Base-by-base conservation (phyloP, 2,888 invertebrate species). In the Platypus cylindrus region DNA sequence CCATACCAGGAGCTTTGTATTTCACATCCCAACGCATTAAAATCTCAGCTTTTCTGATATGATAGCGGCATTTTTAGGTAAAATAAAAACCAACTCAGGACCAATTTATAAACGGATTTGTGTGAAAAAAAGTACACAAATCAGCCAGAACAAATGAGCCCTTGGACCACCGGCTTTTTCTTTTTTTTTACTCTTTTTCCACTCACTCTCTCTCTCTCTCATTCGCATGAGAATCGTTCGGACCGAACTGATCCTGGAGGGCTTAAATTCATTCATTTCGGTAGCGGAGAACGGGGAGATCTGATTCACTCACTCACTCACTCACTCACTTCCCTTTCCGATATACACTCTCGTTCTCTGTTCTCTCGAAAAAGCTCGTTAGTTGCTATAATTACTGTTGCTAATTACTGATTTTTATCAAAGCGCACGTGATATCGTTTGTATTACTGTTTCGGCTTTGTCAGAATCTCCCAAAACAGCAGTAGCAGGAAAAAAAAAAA, bases 351-450 rank as follows among this genome's bases (percentile, higher is more conserved):
- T 30, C 30, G 3, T 17, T 3, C 30, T 17, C 7, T 17, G 48
- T 52, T 50, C 48, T 12, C 11, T 12, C 26, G 25, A 40, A 58
- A 60, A 59, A 56, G 57, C 58, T 60, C 60, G 60, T 62, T 62
- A 60, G 60, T 57, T 58, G 53, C 56, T 52, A 60, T 62, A 62
- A 62, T 62, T 62, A 60, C 59, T 53, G 59, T 55, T 56, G 60
- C 62, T 62, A 62, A 62, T 62, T 62, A 62, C 60, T 59, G 62
- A 62, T 62, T 61, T 61, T 60, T 61, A 62, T 62, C 62, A 54
- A 55, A 47, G 59, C 58, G n/a, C n/a, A 58, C 59, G 59, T 59
- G 57, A 55, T 54, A 52, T 51, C 46, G 51, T 49, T 47, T 46
- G 51, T 48, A 54, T 55, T 56, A 55, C 55, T 53, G 53, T 51